phyloP scores from a whole-genome alignment of 2,797 vertebrate genomes.

The Peromyscus nudipes region DNA sequence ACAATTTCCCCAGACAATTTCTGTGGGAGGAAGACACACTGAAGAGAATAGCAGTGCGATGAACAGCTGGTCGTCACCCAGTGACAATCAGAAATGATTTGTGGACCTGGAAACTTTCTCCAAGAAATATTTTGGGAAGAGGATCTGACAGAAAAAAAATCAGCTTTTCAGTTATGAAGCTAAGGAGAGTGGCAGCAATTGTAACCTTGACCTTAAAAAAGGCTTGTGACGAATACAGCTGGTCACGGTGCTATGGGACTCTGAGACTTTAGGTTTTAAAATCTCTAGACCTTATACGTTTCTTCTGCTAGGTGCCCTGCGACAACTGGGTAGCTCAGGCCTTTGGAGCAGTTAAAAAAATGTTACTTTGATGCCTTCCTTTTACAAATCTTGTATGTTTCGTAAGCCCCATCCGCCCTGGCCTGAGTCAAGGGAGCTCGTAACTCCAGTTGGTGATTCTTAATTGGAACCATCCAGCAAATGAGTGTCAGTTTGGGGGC shows the following conservation, averaged over 20 bases:
- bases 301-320: not conserved
- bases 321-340: not conserved
- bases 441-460: constrained; percentile 75
- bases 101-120: not conserved
- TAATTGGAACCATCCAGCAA: constrained; percentile 81
- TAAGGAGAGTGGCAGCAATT: not conserved
- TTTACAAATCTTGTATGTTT: constrained; percentile 37
- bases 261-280: constrained; percentile 6
- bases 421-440: not conserved
- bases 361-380: constrained; percentile 45
- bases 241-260: not conserved
- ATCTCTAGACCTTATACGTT: not conserved
- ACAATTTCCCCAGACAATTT: not conserved
- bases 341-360: not conserved
- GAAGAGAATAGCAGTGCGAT: not conserved
- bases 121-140: not conserved
- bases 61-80: not conserved
- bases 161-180: not conserved
- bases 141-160: not conserved
- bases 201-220: constrained; percentile 34
- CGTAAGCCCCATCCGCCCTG: constrained; percentile 9
- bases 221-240: not conserved
- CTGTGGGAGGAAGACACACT: not conserved
- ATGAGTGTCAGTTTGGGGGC: constrained; percentile 76
- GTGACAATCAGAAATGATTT: not conserved